Conservation (phyloP, 2,888 invertebrate genomes). For the Archaeoteleia sp. region DNA sequence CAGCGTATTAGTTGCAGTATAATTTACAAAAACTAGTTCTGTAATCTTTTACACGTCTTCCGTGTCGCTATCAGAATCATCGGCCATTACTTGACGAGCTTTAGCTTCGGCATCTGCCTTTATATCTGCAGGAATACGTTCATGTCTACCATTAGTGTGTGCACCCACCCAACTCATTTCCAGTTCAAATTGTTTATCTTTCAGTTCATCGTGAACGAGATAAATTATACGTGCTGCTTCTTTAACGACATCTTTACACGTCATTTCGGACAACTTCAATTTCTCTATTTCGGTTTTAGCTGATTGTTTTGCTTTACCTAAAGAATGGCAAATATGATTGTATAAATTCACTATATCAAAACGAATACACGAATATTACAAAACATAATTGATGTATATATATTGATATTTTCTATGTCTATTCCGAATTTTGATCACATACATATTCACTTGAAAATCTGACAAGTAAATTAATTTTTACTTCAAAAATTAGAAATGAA, state of each 20-base stretch:
- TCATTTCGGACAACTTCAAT: slow-evolving; percentile 89
- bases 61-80: slow-evolving; percentile 89
- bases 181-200: slow-evolving; percentile 96
- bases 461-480: no score
- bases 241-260: slow-evolving; percentile 90
- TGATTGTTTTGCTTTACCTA: slow-evolving; percentile 94
- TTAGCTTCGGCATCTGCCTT: slow-evolving; percentile 90
- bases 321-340: no score
- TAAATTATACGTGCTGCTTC: slow-evolving; percentile 97
- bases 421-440: no score
- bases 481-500: no score
- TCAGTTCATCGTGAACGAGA: slow-evolving; percentile 93
- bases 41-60: slow-evolving; percentile 80
- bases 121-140: slow-evolving; percentile 85
- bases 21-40: no score
- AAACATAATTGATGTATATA: no score
- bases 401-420: no score
- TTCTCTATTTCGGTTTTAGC: slow-evolving; percentile 99
- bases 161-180: slow-evolving; percentile 96
- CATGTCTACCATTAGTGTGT: slow-evolving; percentile 86
- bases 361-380: no score
- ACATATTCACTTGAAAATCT: no score
- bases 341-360: no score
- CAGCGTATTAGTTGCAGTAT: no score
- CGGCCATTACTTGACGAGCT: slow-evolving; percentile 92